These are phyloP conservation scores for Bos javanicus DNA, from an alignment of 2,113 vertebrate genomes.

Conservation along the genomic window DNA sequence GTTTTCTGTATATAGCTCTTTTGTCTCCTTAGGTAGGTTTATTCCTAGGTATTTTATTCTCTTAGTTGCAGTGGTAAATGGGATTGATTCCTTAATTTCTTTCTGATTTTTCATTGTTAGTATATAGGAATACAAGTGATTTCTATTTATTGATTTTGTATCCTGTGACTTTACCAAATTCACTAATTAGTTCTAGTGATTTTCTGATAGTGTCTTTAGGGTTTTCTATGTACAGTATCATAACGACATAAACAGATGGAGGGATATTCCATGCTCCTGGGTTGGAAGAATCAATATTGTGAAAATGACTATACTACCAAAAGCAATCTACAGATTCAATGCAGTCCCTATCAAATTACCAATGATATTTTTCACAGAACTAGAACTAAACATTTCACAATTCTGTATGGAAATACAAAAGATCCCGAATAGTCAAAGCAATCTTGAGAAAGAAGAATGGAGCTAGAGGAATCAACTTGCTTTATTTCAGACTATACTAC, in stretches of 20 bases:
- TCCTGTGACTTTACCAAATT: not conserved
- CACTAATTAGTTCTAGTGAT: not conserved
- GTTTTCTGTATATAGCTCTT: not conserved
- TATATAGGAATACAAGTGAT: not conserved
- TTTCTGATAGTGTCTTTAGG: not conserved
- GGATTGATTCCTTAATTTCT: not conserved
- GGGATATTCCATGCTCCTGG: not conserved
- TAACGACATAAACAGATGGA: not conserved
- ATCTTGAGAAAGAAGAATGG: not conserved
- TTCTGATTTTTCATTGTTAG: not conserved
- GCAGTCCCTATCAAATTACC: not conserved
- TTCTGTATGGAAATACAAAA: not conserved
- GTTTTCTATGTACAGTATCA: not conserved
- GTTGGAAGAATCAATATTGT: not conserved
- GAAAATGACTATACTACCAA: not conserved
- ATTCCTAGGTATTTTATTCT: not conserved
- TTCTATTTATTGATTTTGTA: not conserved
- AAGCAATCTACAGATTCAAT: not conserved
- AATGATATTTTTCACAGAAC: not conserved
- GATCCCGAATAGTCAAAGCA: not conserved
- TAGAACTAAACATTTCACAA: not conserved
- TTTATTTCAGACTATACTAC: not conserved
- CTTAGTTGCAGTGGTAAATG: not conserved
- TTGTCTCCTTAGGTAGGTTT: not conserved
- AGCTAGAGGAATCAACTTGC: not conserved